Evolutionary conservation across 2,888 invertebrate species (phyloP), one percentile per base, ranked within the genome.

Genomic region (Melieria picta): DNA sequence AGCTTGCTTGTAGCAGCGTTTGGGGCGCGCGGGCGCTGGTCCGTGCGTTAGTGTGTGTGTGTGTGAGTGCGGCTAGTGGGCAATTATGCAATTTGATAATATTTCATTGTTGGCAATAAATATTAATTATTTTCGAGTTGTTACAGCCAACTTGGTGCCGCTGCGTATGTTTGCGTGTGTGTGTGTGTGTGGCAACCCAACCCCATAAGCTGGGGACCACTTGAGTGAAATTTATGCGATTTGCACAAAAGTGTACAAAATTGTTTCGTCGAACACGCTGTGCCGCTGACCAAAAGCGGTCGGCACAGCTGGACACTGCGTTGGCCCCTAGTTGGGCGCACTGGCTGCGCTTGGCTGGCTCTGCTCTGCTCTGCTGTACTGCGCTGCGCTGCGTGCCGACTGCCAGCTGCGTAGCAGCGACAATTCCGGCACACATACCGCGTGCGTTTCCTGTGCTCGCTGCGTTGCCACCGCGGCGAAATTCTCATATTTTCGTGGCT

Each of bases 31-130:
- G 3, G 63, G 13, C 42, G n/a, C 64, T n/a, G 30, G 65, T 47
- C 30, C 57, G 63, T 62, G 46, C 47, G 69, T 7, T 5, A n/a
- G 6, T 52, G 52, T 52, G 52, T 52, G 52, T 52, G 52, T 52
- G 52, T 52, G 52, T 52, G 1, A n/a, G 52, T 52, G 6, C 13
- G 9, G 5, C 13, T 13, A 61, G 62, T 62, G 71, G 66, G 75
- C 76, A 77, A 77, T 77, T 77, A 77, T 75, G 76, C 75, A 75
- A 77, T 77, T 77, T 77, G 75, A 75, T 77, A 77, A 75, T 77
- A 75, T 75, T 75, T 75, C 76, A 77, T 74, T 74, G 74, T 73
- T 73, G 62, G 75, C 74, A 75, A 75, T 77, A 77, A 77, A 77
- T 77, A 75, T 77, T 77, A 75, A 77, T 77, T 77, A 77, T 77